Percentiles rank a stretch among this genome's conserved stretches.
phyloP scores from a whole-genome alignment of 2,797 vertebrate species.

The Vespertilio murinus region DNA sequence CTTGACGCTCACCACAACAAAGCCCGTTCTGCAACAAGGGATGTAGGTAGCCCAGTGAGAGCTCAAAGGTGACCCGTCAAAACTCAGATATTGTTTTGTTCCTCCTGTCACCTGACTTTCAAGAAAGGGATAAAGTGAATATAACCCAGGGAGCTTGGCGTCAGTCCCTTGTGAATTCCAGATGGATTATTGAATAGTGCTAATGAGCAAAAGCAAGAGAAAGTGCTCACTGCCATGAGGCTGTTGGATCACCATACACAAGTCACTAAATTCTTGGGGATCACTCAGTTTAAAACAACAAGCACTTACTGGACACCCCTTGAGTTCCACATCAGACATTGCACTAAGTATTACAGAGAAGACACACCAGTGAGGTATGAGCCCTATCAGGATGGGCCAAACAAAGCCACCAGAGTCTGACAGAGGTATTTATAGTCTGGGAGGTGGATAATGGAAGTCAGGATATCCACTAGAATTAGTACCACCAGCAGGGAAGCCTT shows the following conservation, averaged over 20 bases:
- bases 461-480: background rate
- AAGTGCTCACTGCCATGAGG: background rate
- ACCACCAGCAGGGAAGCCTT: background rate
- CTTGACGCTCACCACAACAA: background rate
- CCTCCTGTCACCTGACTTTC: background rate
- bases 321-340: background rate
- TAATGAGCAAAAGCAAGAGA: background rate
- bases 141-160: background rate
- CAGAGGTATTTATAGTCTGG: background rate
- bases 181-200: background rate
- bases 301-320: background rate
- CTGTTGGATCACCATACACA: background rate
- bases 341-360: background rate
- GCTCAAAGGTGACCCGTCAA: background rate
- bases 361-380: background rate
- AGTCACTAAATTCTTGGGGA: background rate
- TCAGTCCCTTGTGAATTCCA: background rate
- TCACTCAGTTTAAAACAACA: background rate
- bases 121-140: background rate
- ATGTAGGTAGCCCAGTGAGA: background rate
- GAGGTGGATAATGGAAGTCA: background rate
- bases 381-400: background rate
- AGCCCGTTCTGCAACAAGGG: background rate
- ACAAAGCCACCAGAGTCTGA: background rate
- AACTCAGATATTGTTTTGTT: background rate